Percentiles rank a stretch among this genome's conserved stretches.
These are phyloP conservation scores for Zaprionus tsacasi DNA, from an alignment of 1,140 invertebrate species.

Conservation along the genomic window DNA sequence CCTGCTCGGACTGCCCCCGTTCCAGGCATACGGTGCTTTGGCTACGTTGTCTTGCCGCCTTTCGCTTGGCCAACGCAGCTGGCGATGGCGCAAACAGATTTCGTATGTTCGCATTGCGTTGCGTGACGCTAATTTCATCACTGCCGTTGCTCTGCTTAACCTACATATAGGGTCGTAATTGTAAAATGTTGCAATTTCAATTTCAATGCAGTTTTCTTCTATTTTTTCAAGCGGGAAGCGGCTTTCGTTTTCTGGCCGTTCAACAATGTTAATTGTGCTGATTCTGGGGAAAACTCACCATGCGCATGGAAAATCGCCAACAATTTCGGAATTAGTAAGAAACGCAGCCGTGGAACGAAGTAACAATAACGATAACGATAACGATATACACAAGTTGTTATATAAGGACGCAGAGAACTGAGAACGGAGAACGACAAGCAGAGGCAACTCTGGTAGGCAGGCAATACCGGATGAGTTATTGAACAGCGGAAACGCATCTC, in stretches of 20 bases:
- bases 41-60: constrained; percentile 64
- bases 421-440: constrained; percentile 2
- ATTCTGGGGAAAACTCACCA: constrained; percentile 31
- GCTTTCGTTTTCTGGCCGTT: constrained; percentile 33
- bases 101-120: constrained; percentile 75
- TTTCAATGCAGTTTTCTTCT: constrained; percentile 12
- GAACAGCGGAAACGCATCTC: constrained; percentile 47
- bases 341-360: constrained; percentile 41
- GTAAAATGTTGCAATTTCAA: constrained; percentile 46
- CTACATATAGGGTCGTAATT: constrained; percentile 55
- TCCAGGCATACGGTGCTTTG: constrained; percentile 68
- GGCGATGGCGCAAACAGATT: constrained; percentile 69
- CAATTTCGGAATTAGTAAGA: constrained; percentile 58
- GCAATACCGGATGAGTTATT: constrained; percentile 62
- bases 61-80: constrained; percentile 52
- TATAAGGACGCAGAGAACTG: constrained; percentile 26
- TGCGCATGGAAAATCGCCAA: constrained; percentile 33
- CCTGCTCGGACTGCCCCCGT: constrained; percentile 36
- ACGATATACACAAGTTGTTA: constrained; percentile 55
- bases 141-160: constrained; percentile 60
- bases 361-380: constrained; percentile 55
- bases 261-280: constrained; percentile 49
- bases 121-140: constrained; percentile 54
- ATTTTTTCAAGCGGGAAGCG: constrained; percentile 27
- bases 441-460: constrained; percentile 45